phyloP scores from a whole-genome alignment of 2,797 vertebrate species.

The Alca torda region DNA sequence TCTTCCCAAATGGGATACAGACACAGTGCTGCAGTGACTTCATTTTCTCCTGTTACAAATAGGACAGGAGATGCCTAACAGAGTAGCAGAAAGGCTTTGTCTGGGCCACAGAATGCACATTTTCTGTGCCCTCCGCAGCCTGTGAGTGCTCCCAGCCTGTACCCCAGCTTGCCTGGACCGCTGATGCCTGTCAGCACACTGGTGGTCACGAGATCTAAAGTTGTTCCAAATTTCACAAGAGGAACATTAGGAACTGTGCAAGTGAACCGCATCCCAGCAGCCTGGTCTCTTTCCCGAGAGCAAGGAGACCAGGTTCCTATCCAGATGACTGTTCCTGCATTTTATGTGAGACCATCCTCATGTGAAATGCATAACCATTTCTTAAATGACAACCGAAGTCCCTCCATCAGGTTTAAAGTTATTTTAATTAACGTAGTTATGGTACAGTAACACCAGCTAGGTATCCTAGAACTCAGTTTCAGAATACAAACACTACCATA shows the following conservation, averaged over 20 bases:
- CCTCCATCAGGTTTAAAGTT: neutral
- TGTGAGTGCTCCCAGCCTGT: neutral
- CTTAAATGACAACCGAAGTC: neutral
- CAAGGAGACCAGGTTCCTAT: neutral
- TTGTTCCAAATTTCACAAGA: neutral
- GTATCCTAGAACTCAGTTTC: neutral
- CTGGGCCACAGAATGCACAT: accelerated
- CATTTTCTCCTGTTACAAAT: neutral
- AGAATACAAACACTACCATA: neutral
- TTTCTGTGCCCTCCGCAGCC: neutral
- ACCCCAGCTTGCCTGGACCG: accelerated
- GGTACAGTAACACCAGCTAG: neutral
- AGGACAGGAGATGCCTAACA: neutral
- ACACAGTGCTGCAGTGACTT: neutral
- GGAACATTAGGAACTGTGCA: neutral
- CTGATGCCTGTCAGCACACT: neutral
- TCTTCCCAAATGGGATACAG: neutral
- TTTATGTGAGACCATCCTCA: neutral
- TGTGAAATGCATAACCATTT: neutral
- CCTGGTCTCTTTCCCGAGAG: neutral
- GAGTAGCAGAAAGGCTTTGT: neutral
- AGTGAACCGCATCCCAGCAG: neutral
- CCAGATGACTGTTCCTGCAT: neutral
- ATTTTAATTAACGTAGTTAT: neutral
- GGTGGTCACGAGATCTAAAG: neutral